These are phyloP conservation scores for Synergus laeviventris DNA, from an alignment of 2,888 invertebrate genomes.

Conservation along the genomic window DNA sequence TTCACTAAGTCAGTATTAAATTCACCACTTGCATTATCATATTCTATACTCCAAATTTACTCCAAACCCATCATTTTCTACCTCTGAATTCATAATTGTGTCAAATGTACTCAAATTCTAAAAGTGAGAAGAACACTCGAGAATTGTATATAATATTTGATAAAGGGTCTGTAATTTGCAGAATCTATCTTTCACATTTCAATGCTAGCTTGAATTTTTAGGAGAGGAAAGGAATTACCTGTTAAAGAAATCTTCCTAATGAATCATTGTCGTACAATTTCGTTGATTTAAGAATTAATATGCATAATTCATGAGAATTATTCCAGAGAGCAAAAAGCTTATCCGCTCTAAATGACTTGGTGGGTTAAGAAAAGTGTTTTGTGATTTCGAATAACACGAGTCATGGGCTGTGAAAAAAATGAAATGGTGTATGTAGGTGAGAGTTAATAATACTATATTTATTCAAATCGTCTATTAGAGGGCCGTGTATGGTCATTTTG, in stretches of 20 bases:
- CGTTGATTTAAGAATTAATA: not conserved
- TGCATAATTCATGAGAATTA: conserved; percentile 22
- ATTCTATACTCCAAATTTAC: not conserved
- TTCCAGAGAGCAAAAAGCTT: conserved; percentile 2
- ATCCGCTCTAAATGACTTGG: conserved; percentile 18
- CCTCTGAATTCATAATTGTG: not conserved
- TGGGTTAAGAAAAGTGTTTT: conserved; percentile 15
- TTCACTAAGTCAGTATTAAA: conserved; percentile 29
- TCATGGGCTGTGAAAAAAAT: not conserved
- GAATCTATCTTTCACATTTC: not conserved
- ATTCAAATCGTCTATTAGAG: conserved; percentile 61
- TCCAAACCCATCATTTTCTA: not conserved
- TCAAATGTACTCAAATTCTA: not conserved
- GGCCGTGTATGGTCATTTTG: conserved; percentile 34
- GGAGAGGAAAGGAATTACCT: not conserved
- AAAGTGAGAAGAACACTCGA: no score
- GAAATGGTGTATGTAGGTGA: not conserved
- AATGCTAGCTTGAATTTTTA: not conserved
- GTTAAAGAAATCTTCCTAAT: not conserved
- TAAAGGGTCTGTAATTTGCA: no score
- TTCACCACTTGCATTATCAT: conserved; percentile 6
- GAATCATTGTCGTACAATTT: not conserved
- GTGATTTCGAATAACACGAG: not conserved
- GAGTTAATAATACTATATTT: conserved; percentile 60
- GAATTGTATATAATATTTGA: no score